phyloP scores from a whole-genome alignment of 2,113 vertebrate genomes.

The Sminthopsis crassicaudata region DNA sequence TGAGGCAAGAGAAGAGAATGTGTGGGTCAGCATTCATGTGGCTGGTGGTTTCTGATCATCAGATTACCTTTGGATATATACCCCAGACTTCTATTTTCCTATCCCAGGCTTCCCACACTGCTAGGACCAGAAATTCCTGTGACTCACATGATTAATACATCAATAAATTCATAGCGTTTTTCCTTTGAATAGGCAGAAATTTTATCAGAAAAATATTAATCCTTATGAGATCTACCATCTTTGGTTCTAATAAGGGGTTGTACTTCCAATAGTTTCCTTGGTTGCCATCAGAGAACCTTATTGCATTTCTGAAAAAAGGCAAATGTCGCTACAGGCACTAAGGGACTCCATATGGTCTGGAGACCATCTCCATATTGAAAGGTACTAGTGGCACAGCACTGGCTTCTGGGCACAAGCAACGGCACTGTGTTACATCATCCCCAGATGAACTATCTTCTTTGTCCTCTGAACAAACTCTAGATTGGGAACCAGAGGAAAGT shows the following conservation, averaged over 20 bases:
- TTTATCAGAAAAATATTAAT: neutral
- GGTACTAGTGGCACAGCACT: neutral
- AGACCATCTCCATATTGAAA: neutral
- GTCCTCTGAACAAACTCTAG: slow-evolving; percentile 53
- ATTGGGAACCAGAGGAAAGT: slow-evolving; percentile 37
- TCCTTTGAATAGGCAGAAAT: neutral
- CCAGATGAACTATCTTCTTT: slow-evolving; percentile 32
- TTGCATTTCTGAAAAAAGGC: neutral
- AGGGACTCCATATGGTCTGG: neutral
- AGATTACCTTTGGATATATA: neutral
- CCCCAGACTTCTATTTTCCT: neutral
- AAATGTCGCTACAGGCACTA: neutral
- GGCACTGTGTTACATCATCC: slow-evolving; percentile 10
- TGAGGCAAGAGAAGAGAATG: neutral
- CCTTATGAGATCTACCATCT: slow-evolving; percentile 11
- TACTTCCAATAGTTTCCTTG: too few relatives aligned
- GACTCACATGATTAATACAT: neutral
- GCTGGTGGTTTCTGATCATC: neutral
- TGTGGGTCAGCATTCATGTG: neutral
- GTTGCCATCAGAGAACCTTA: neutral
- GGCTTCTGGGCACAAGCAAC: neutral
- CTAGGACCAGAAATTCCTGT: neutral
- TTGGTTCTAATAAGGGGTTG: neutral
- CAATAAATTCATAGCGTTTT: neutral
- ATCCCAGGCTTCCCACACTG: neutral